phyloP scores from a whole-genome alignment of 1,140 invertebrate genomes.

The Drosophila orena region DNA sequence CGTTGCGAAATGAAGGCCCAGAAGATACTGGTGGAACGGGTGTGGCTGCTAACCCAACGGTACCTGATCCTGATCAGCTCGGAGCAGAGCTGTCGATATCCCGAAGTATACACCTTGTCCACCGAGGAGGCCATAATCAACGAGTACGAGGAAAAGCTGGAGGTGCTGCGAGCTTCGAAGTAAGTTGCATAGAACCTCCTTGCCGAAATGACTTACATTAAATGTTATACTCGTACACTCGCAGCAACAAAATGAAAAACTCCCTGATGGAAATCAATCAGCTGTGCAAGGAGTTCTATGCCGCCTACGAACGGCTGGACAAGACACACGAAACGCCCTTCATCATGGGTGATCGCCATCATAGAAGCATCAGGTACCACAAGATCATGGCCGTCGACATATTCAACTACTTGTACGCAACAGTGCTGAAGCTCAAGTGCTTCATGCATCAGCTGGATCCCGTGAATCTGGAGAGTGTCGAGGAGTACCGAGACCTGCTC shows the following conservation, averaged over 20 bases:
- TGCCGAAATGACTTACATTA: neutral
- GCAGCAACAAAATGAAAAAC: conserved; percentile 50
- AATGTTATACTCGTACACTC: neutral
- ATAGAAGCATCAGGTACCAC: conserved; percentile 47
- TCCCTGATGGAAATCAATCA: conserved; percentile 29
- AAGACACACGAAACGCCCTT: conserved; percentile 54
- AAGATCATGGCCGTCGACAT: conserved; percentile 66
- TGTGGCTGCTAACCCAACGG: conserved; percentile 64
- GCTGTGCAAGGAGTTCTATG: conserved; percentile 57
- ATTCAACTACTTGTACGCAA: conserved; percentile 61
- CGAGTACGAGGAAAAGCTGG: conserved; percentile 69
- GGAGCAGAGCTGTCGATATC: conserved; percentile 56
- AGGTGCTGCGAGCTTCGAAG: conserved; percentile 53
- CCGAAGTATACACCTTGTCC: conserved; percentile 66
- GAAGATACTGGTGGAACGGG: conserved; percentile 46
- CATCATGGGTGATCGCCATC: conserved; percentile 57
- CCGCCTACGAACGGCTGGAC: conserved; percentile 43
- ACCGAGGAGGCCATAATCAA: conserved; percentile 70
- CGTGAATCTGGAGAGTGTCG: conserved; percentile 58
- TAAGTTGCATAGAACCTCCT: conserved; percentile 5
- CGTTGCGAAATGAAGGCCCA: conserved; percentile 57
- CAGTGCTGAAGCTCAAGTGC: conserved; percentile 60
- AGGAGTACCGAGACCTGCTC: conserved; percentile 62
- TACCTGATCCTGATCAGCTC: conserved; percentile 68
- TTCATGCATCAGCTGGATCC: conserved; percentile 70